Base-by-base conservation (phyloP, 2,888 invertebrate species). In the Parapristionchus giblindavisi region DNA sequence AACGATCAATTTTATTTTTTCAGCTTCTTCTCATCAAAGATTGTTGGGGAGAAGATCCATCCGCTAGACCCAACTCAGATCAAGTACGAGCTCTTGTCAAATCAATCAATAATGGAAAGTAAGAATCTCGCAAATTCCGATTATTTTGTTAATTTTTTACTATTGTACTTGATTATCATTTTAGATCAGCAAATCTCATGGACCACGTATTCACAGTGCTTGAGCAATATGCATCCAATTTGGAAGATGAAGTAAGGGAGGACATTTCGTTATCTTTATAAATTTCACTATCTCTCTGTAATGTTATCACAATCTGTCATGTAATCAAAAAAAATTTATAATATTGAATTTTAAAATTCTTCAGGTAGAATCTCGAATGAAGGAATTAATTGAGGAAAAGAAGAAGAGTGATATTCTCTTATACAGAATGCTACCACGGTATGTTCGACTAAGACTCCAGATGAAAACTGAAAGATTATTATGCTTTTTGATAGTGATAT, bases 331-430 rank as follows among this genome's bases (percentile, higher is more conserved):
- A 38, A 66, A 66, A 66, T 32, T 21, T 14, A 32, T 5, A 66
- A 14, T 17, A 6, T 29, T 17, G 54, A n/a, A 32, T 17, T 17
- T 11, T 21, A 72, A 24, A 70, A 36, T 65, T 34, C 38, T 43
- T 72, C n/a, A 75, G 63, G 75, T 75, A 2, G 68, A 70, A 32
- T 29, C 74, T 32, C 51, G 84, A 27, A 84, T 85, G 65, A 84
- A 82, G 56, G 82, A 84, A 36, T 70, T 84, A n/a, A 81, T 84
- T 4, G 84, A 84, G 63, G 84, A 84, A 65, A 83, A 84, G 78
- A 84, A 84, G 77, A 84, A 84, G 60, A 78, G 81, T n/a, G 84
- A 84, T 75, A 75, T 84, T 36, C 66, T 84, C 14, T 76, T 84
- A 24, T 85, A 85, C 56, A 76, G 84, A 68, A 83, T 84, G 83